These are phyloP conservation scores for Nipponia nippon DNA, from an alignment of 2,113 vertebrate species.

Conservation along the genomic window DNA sequence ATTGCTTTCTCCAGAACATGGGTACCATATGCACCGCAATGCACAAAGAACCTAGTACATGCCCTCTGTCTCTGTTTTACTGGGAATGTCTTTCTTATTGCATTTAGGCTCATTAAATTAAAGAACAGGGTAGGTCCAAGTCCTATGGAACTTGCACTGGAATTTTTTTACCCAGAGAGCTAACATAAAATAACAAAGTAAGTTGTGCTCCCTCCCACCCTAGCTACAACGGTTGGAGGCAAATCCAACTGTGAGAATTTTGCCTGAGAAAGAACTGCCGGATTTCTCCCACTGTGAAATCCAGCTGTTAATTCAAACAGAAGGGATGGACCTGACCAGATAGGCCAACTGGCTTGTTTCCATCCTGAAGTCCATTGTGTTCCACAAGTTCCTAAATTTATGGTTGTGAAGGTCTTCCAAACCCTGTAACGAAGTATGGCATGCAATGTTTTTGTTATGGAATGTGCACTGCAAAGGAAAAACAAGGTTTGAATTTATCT, in stretches of 20 bases:
- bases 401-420: conserved; percentile 57
- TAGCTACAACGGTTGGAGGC: conserved; percentile 30
- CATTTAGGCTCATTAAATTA: conserved; percentile 34
- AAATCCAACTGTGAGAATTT: conserved; percentile 57
- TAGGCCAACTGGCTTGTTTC: conserved; percentile 61
- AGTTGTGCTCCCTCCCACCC: conserved; percentile 56
- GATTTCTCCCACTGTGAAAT: conserved; percentile 65
- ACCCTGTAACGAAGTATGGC: conserved; percentile 9
- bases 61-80: neutral
- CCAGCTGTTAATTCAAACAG: conserved; percentile 66
- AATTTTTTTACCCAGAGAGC: conserved; percentile 31
- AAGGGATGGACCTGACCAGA: conserved; percentile 65
- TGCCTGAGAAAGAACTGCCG: conserved; percentile 62
- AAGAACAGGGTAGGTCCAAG: conserved; percentile 34
- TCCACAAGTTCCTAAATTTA: conserved; percentile 58
- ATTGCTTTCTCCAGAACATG: neutral
- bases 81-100: neutral
- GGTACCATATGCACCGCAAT: neutral
- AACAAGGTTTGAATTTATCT: conserved; percentile 52
- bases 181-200: conserved; percentile 63
- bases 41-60: neutral
- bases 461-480: conserved; percentile 29
- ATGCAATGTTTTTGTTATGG: conserved; percentile 42
- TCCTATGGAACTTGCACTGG: conserved; percentile 21
- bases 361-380: conserved; percentile 61